Conservation (phyloP, 1,140 invertebrate species). For the Dendrolimus punctatus region DNA sequence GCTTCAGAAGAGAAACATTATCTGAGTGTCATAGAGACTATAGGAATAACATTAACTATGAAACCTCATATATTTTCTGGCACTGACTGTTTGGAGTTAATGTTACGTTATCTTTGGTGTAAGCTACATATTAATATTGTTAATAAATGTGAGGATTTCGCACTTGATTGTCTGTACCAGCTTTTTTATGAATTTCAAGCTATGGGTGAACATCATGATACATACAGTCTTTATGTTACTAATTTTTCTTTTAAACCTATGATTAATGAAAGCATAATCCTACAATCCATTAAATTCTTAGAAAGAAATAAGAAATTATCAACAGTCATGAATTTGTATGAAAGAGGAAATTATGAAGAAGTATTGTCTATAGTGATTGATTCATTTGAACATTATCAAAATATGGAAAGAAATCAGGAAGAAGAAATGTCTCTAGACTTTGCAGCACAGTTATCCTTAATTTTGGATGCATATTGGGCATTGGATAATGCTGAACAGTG, state of each 20-base stretch:
- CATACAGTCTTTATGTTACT: slow-evolving; percentile 37
- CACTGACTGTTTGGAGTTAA: slow-evolving; percentile 43
- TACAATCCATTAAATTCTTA: slow-evolving; percentile 51
- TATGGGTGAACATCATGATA: slow-evolving; percentile 47
- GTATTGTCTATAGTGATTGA: slow-evolving; percentile 77
- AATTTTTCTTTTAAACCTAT: slow-evolving; percentile 60
- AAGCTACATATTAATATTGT: slow-evolving; percentile 55
- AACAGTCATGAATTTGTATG: slow-evolving; percentile 74
- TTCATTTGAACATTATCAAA: slow-evolving; percentile 73
- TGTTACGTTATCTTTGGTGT: slow-evolving; percentile 55
- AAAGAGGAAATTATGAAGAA: slow-evolving; percentile 76
- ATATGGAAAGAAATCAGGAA: slow-evolving; percentile 50
- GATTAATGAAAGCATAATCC: slow-evolving; percentile 50
- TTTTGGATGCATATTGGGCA: slow-evolving; percentile 83
- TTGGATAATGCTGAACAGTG: slow-evolving; percentile 74
- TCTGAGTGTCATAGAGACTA: slow-evolving; percentile 44
- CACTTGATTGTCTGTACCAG: slow-evolving; percentile 59
- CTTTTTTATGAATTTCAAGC: slow-evolving; percentile 60
- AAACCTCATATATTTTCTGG: slow-evolving; percentile 63
- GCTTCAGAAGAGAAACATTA: slow-evolving; percentile 34
- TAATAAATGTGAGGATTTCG: slow-evolving; percentile 54
- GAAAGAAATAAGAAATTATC: slow-evolving; percentile 66
- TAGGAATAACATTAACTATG: slow-evolving; percentile 48
- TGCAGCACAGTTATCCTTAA: slow-evolving; percentile 73
- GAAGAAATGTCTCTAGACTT: slow-evolving; percentile 68